These are phyloP conservation scores for Helobdella robusta DNA, from an alignment of 2,888 invertebrate genomes.

Conservation along the genomic window DNA sequence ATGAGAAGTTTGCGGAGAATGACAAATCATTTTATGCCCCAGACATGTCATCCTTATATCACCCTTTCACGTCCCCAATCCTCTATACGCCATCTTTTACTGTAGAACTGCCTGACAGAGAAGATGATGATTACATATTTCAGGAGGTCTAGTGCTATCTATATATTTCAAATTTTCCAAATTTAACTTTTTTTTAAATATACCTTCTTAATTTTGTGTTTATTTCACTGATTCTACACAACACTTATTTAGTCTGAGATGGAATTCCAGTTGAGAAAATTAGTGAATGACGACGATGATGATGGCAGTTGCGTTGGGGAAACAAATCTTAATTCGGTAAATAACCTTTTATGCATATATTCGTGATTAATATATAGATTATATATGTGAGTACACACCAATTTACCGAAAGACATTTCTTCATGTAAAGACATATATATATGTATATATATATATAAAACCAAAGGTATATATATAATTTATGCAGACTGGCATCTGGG, in stretches of 20 bases:
- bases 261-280: slow-evolving; percentile 9
- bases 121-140: not conserved
- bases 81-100: not conserved
- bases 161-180: too few relatives aligned
- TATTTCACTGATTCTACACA: not conserved
- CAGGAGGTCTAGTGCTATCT: not conserved
- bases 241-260: slow-evolving; percentile 11
- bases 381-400: too few relatives aligned
- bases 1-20: slow-evolving; percentile 15
- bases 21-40: not conserved
- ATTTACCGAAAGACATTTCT: too few relatives aligned
- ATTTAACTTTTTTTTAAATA: too few relatives aligned
- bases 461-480: too few relatives aligned
- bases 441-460: too few relatives aligned
- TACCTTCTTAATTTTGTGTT: too few relatives aligned
- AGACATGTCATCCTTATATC: too few relatives aligned
- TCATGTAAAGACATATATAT: too few relatives aligned
- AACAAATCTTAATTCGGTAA: not conserved
- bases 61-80: too few relatives aligned
- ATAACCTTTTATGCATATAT: not conserved
- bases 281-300: slow-evolving; percentile 19
- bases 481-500: too few relatives aligned
- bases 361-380: too few relatives aligned
- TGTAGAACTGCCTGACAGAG: not conserved
- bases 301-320: not conserved